Percentiles rank a stretch among this genome's conserved stretches.
phyloP scores from a whole-genome alignment of 2,113 vertebrate species.

The Chauna torquata region DNA sequence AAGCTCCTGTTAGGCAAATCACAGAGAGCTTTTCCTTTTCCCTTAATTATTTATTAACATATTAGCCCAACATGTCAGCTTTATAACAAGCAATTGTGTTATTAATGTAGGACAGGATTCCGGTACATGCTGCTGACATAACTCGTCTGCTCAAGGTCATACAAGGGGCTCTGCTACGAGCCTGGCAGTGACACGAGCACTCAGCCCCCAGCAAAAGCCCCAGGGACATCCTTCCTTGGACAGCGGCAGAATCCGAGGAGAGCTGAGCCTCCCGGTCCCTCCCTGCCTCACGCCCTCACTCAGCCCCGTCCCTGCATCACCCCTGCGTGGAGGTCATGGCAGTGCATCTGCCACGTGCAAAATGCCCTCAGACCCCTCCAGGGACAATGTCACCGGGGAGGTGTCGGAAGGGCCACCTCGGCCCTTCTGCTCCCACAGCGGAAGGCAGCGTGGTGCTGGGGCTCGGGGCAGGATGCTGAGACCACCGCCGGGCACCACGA shows the following conservation, averaged over 20 bases:
- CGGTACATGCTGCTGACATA: neutral
- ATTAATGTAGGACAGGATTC: neutral
- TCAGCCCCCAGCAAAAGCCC: neutral
- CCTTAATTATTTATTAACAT: slow-evolving; percentile 14
- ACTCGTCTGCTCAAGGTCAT: slow-evolving; percentile 18
- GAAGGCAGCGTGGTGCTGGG: rapidly evolving
- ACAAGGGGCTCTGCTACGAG: rapidly evolving
- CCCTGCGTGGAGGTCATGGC: rapidly evolving
- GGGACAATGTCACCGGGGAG: neutral
- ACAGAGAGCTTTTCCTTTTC: neutral
- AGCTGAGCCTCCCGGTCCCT: neutral
- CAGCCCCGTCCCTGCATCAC: rapidly evolving
- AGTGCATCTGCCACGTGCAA: rapidly evolving
- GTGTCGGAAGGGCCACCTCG: rapidly evolving
- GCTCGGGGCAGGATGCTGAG: neutral
- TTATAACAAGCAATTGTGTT: neutral
- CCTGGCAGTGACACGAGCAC: neutral
- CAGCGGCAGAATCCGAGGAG: rapidly evolving
- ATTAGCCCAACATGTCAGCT: neutral
- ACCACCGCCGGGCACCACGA: rapidly evolving
- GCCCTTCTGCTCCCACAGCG: neutral
- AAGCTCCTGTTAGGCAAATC: neutral
- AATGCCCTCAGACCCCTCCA: neutral
- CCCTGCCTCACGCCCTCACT: rapidly evolving
- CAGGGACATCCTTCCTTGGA: neutral